Base-by-base conservation (phyloP, 2,797 vertebrate species). In the Jordanella pulchra region DNA sequence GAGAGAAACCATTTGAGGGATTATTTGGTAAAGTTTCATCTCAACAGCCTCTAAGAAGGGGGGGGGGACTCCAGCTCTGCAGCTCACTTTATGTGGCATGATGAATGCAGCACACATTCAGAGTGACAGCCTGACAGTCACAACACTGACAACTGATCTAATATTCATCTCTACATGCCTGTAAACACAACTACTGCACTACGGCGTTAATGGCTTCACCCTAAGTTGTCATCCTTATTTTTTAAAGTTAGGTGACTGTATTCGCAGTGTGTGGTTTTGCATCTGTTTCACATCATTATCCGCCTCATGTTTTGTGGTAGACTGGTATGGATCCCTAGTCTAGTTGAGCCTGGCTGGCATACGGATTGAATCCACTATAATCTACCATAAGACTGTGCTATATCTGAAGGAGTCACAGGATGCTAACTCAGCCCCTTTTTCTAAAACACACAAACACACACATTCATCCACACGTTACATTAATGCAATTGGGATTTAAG, bases 311-410 rank as follows among this genome's bases (percentile, higher is more conserved):
- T 82, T 67, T 74, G 82, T 85, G 84, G 87, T 83, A 60, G 77
- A 84, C 73, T n/a, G 87, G 90, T 84, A 85, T 84, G 76, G 68
- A 75, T 84, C 74, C 66, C 68, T 65, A 73, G 84, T 84, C 80
- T 66, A 7, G 82, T 84, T 86, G 88, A 90, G 84, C 88, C 86
- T 73, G 75, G 74, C 80, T 73, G 89, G 82, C 72, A 71, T 84
- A 68, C 79, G 86, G 85, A 88, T 89, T 78, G 86, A 87, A 90
- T 92, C 90, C 86, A 88, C 87, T 85, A 87, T 92, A 92, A 92
- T 91, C 88, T 92, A 87, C 89, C 89, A 84, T 92, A 90, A 91
- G 89, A 90, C 89, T 87, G 86, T 75, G 58, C 91, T 87, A 87
- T 92, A 88, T 91, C 82, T 71, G 76, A 83, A 80, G 86, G 85